Conservation (phyloP, 2,113 vertebrate species). For the Neofelis nebulosa region DNA sequence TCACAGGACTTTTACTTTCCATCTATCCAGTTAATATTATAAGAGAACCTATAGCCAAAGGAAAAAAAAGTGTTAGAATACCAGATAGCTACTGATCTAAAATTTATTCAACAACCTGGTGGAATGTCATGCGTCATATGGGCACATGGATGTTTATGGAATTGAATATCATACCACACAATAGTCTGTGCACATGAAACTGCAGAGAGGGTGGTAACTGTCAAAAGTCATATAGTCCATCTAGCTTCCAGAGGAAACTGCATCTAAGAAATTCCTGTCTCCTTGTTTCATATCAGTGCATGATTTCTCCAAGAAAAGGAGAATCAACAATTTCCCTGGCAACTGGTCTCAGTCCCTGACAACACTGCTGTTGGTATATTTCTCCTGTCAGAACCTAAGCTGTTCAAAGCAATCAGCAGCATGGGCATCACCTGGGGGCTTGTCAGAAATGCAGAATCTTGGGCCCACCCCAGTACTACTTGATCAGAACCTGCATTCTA, state of each 20-base stretch:
- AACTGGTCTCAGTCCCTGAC: neutral
- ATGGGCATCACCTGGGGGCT: neutral
- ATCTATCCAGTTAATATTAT: neutral
- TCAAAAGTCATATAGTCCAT: neutral
- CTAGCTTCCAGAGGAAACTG: neutral
- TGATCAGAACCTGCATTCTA: neutral
- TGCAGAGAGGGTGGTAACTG: neutral
- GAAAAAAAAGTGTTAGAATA: neutral
- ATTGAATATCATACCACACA: neutral
- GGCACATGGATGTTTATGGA: neutral
- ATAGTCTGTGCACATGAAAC: neutral
- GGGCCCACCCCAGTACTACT: neutral
- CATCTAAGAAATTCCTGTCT: neutral
- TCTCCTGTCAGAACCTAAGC: neutral
- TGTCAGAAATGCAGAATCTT: neutral
- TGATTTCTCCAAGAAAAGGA: neutral
- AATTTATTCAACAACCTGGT: neutral
- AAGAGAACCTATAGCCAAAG: neutral
- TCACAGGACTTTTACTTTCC: neutral
- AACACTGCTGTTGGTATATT: rapidly evolving
- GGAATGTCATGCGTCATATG: no score
- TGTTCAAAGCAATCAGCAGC: neutral
- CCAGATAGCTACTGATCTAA: neutral
- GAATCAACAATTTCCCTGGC: neutral
- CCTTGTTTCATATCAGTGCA: neutral